Evolutionary conservation across 2,797 vertebrate genomes (phyloP).

Genomic region (Tragelaphus eurycerus): DNA sequence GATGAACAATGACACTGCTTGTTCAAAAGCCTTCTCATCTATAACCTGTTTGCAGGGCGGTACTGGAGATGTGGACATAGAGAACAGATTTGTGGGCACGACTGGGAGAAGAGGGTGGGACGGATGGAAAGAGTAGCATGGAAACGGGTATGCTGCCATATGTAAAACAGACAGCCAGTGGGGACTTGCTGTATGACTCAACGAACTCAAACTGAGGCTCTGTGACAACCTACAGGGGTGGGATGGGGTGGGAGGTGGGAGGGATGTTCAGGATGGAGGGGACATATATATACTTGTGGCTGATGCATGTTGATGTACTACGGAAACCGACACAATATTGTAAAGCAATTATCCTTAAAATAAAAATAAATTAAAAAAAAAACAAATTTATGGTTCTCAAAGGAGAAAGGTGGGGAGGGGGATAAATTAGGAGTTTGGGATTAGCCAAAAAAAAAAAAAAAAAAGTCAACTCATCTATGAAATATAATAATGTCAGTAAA

Average conservation of each 20-base stretch:
- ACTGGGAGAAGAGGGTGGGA: not conserved
- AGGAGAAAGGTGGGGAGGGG: not conserved
- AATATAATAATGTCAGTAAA: not conserved
- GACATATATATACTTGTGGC: not conserved
- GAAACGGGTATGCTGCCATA: not conserved
- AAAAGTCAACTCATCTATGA: not conserved
- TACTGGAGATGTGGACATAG: not conserved
- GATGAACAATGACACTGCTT: not conserved
- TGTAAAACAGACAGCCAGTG: not conserved
- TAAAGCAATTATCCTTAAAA: not conserved
- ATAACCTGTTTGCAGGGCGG: not conserved
- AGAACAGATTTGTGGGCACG: not conserved
- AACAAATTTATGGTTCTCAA: not conserved
- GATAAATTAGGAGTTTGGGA: not conserved
- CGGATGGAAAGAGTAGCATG: not conserved
- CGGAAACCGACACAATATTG: not conserved
- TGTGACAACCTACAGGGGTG: not conserved
- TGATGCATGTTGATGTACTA: not conserved
- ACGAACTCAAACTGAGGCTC: not conserved
- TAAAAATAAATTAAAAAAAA: not conserved
- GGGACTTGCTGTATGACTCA: not conserved
- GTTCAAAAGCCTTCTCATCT: not conserved
- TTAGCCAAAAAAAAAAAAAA: not conserved
- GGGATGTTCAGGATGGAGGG: not conserved
- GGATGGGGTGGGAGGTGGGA: not conserved